Conservation (phyloP, 2,113 vertebrate genomes). For the Hypanus sabinus region DNA sequence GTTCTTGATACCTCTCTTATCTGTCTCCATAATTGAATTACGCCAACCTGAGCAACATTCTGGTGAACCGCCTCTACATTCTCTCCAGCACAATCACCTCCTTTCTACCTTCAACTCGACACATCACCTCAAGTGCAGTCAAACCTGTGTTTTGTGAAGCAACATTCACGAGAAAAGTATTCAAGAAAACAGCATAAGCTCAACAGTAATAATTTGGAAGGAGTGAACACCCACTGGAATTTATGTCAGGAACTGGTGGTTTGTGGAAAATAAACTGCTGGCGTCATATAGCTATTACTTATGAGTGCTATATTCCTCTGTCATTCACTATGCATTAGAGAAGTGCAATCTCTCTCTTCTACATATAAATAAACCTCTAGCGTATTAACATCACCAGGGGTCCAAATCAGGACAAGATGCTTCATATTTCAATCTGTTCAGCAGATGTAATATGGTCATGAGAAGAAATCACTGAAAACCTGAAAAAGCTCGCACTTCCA, state of each 20-base stretch:
- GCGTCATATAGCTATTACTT: not conserved
- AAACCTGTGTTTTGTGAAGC: too few relatives aligned
- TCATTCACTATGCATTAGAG: conserved; percentile 3
- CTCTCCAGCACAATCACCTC: too few relatives aligned
- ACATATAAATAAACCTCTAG: not conserved
- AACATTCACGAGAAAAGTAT: too few relatives aligned
- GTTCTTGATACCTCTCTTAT: too few relatives aligned
- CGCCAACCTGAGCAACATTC: too few relatives aligned
- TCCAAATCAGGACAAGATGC: not conserved
- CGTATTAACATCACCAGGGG: not conserved
- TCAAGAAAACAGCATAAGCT: not conserved
- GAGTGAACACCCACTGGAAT: not conserved
- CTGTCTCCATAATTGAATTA: too few relatives aligned
- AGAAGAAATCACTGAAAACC: not conserved
- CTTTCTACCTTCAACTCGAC: too few relatives aligned
- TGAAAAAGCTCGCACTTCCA: too few relatives aligned
- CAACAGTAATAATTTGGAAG: not conserved
- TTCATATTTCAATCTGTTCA: conserved; percentile 7
- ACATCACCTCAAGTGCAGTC: too few relatives aligned
- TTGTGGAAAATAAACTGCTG: not conserved
- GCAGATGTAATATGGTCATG: not conserved
- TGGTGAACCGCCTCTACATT: too few relatives aligned
- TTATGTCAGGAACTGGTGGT: not conserved
- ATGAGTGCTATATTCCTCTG: not conserved
- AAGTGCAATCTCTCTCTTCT: not conserved